Evolutionary conservation across 1,140 invertebrate species (phyloP), one percentile per base, ranked within the genome.

Genomic region (Apis florea): DNA sequence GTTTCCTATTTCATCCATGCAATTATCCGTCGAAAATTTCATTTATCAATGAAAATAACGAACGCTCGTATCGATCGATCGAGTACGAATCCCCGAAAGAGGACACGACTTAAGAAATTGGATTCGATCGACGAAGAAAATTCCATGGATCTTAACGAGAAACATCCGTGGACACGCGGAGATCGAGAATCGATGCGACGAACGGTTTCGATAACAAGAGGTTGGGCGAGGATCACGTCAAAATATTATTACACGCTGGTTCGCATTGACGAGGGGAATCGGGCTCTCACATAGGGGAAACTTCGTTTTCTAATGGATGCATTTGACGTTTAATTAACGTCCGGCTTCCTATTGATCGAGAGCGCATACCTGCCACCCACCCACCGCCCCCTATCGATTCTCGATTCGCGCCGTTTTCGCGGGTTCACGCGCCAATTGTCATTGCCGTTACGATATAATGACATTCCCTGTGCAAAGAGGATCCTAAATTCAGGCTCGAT

Each of bases 281-380:
- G 10, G 4, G 47, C 12, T 74, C 51, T 26, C 19, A 47, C 12
- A 51, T 24, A 74, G 24, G 24, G 5, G 40, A 63, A 73, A 73
- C 31, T 73, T 73, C 40, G 54, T 73, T 73, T 73, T 73, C 70
- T 74, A 74, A 74, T 63, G 47, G 59, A 24, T 74, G 72, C 72
- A 21, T 74, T 74, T 74, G 72, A 63, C 72, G 58, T 63, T 74
- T 74, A 74, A 74, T 74, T 74, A 74, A 26, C 72, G 59, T 74
- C 47, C 47, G 19, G 58, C 17, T 9, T 61, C 24, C 47, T 63
- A 74, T 74, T 51, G 59, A 74, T 74, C 72, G 24, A 26, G 53
- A 6, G 21, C 26, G 21, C 26, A 15, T 21, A 24, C 31, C 13
- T n/a, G 19, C 13, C n/a, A n/a, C n/a, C n/a, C n/a, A n/a, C n/a